A percentile compares a stretch with the other conserved stretches of the same genome.
Conservation (phyloP, 2,113 vertebrate genomes). For the Tragelaphus strepsiceros region DNA sequence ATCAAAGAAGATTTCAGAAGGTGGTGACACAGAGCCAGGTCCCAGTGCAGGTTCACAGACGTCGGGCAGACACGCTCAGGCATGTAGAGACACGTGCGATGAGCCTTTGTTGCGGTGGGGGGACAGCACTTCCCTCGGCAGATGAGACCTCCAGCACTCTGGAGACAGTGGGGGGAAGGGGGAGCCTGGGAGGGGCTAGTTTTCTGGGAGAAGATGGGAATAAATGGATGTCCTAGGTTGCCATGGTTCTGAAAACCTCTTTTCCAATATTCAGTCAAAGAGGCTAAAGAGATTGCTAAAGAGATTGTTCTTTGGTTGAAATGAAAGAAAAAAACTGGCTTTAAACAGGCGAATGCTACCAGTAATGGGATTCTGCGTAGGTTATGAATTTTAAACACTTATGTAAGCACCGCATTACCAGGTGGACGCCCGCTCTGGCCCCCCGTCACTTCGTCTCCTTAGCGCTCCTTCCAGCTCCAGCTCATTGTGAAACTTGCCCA, state of each 20-base stretch:
- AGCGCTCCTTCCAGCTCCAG: constrained; percentile 29
- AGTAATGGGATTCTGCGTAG: constrained; percentile 66
- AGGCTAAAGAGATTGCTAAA: constrained; percentile 9
- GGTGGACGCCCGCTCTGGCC: constrained; percentile 47
- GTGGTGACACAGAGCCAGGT: background rate
- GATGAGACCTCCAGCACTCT: rapidly evolving
- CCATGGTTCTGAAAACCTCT: background rate
- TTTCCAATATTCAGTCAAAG: background rate
- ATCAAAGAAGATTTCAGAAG: background rate
- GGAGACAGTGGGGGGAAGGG: background rate
- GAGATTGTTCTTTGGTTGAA: background rate
- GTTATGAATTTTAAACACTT: constrained; percentile 74
- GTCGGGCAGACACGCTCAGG: background rate
- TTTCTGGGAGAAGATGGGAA: background rate
- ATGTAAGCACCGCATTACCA: constrained; percentile 56
- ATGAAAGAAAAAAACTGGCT: constrained; percentile 32
- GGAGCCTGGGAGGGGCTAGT: background rate
- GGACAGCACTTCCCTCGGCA: background rate
- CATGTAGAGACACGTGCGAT: rapidly evolving
- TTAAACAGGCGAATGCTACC: constrained; percentile 51
- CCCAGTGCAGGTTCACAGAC: no score
- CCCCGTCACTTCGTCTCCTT: constrained; percentile 33
- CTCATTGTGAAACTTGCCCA: background rate
- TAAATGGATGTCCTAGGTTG: background rate
- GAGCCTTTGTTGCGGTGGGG: background rate